phyloP scores from a whole-genome alignment of 2,797 vertebrate genomes.

The Lacerta viridis region DNA sequence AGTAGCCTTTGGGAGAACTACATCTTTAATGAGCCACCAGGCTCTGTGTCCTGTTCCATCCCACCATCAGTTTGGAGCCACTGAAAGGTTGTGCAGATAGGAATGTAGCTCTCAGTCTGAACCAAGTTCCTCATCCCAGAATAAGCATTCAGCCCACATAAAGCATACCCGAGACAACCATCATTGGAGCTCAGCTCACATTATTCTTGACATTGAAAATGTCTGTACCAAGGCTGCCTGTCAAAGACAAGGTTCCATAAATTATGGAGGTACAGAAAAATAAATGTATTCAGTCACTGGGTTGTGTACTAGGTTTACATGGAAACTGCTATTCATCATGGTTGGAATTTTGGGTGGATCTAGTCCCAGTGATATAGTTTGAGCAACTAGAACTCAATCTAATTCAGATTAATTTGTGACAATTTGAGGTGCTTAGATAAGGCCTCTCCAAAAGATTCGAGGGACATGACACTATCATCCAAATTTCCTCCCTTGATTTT shows the following conservation, averaged over 20 bases:
- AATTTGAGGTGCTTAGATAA: neutral
- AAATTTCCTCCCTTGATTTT: neutral
- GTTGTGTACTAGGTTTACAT: neutral
- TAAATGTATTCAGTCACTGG: slow-evolving; percentile 56
- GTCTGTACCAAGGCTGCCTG: slow-evolving; percentile 40
- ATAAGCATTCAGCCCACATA: slow-evolving; percentile 6
- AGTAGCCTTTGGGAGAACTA: neutral
- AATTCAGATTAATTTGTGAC: neutral
- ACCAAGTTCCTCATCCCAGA: slow-evolving; percentile 27
- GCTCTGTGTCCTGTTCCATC: neutral
- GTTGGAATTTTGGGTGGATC: slow-evolving; percentile 15
- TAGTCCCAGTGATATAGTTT: slow-evolving; percentile 28
- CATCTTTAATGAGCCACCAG: neutral
- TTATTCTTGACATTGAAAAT: slow-evolving; percentile 65
- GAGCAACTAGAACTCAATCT: neutral
- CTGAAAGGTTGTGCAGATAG: too few species aligned
- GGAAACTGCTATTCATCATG: slow-evolving; percentile 13
- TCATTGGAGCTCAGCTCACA: slow-evolving; percentile 61
- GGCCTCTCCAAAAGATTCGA: neutral
- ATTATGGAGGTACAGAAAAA: slow-evolving; percentile 42
- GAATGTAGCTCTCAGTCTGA: too few species aligned
- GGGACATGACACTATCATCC: neutral
- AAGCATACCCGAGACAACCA: slow-evolving; percentile 36
- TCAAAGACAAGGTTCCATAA: slow-evolving; percentile 50
- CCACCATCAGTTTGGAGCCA: too few species aligned